phyloP scores from a whole-genome alignment of 2,797 vertebrate species.

The Dromococcyx pavoninus region DNA sequence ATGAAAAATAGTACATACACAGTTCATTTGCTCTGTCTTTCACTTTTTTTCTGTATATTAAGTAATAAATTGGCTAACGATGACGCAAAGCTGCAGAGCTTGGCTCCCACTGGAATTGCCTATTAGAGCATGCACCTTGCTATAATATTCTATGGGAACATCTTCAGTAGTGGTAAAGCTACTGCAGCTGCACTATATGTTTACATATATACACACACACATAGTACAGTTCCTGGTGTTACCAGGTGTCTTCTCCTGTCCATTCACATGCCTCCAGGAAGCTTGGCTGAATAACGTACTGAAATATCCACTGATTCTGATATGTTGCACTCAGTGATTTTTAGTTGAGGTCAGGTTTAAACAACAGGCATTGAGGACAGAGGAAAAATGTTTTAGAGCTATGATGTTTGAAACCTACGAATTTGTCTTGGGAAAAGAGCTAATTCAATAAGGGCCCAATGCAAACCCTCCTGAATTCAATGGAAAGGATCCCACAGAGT shows the following conservation, averaged over 20 bases:
- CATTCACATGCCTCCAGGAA: slow-evolving; percentile 1
- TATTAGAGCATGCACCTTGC: background rate
- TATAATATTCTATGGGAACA: background rate
- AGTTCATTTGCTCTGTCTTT: slow-evolving; percentile 30
- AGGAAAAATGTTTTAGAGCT: slow-evolving; percentile 29
- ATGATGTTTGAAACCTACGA: background rate
- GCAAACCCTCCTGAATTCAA: background rate
- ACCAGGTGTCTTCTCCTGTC: background rate
- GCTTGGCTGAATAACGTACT: slow-evolving; percentile 9
- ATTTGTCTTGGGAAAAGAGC: background rate
- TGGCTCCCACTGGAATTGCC: background rate
- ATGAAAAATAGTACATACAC: slow-evolving; percentile 23
- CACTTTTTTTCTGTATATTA: slow-evolving; percentile 28
- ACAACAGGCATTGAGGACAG: background rate
- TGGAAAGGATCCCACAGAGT: slow-evolving; percentile 10
- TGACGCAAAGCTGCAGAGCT: slow-evolving; percentile 10
- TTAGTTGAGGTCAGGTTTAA: background rate
- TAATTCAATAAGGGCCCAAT: background rate
- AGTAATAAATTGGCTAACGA: slow-evolving; percentile 34
- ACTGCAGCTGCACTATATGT: background rate
- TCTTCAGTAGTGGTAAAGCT: background rate
- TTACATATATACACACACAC: background rate
- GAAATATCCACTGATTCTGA: background rate
- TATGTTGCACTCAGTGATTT: background rate
- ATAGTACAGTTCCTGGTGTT: background rate